Conservation (phyloP, 2,113 vertebrate genomes). For the Addax nasomaculatus region DNA sequence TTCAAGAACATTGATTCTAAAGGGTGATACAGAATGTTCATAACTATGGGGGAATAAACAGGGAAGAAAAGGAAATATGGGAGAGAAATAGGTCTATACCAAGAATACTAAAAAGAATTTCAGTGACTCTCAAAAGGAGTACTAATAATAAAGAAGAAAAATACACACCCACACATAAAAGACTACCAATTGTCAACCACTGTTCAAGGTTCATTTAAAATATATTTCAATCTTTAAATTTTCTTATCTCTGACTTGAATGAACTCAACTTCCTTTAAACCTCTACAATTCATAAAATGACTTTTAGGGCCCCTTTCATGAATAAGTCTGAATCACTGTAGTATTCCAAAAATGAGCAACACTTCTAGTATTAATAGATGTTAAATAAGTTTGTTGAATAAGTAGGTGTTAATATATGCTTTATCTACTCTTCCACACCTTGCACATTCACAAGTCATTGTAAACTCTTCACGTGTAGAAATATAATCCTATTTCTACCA, state of each 20-base stretch:
- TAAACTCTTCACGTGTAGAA: neutral
- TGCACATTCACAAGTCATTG: neutral
- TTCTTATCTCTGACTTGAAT: neutral
- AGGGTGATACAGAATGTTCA: slow-evolving; percentile 66
- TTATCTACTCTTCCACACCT: neutral
- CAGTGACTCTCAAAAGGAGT: neutral
- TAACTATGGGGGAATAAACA: slow-evolving; percentile 50
- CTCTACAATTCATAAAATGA: neutral
- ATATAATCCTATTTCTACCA: neutral
- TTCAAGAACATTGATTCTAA: slow-evolving; percentile 66
- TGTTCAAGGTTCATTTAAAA: neutral
- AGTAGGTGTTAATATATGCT: neutral
- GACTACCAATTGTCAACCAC: neutral
- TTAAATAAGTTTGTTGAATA: neutral
- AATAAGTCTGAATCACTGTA: neutral
- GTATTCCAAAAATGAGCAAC: neutral
- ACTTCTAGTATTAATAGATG: neutral
- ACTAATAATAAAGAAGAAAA: neutral
- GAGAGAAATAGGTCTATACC: slow-evolving; percentile 21
- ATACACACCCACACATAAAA: neutral
- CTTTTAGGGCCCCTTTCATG: neutral
- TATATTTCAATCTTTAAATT: neutral
- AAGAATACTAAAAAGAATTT: slow-evolving; percentile 13
- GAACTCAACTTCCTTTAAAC: neutral
- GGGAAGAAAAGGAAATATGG: slow-evolving; percentile 53